Conservation (phyloP, 2,888 invertebrate genomes). For the Barypeithes pellucidus region DNA sequence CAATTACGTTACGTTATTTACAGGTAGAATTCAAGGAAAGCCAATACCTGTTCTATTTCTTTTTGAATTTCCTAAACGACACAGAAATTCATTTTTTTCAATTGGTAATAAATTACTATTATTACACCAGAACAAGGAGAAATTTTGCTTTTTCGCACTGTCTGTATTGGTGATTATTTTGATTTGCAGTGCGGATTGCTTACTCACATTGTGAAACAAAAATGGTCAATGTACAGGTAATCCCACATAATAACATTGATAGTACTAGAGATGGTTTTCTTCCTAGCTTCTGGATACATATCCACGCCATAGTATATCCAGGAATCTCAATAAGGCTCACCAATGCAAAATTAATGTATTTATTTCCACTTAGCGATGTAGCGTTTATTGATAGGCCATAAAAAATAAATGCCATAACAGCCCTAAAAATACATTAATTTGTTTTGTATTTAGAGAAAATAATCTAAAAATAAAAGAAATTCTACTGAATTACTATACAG, state of each 20-base stretch:
- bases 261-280: slow-evolving; percentile 71
- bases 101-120: too few species aligned
- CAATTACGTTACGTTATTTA: too few species aligned
- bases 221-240: slow-evolving; percentile 74
- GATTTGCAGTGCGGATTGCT: not conserved
- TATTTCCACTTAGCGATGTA: slow-evolving; percentile 78
- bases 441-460: slow-evolving; percentile 44
- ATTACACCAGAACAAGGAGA: too few species aligned
- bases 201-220: slow-evolving; percentile 71
- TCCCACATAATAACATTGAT: slow-evolving; percentile 70
- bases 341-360: slow-evolving; percentile 79
- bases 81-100: too few species aligned
- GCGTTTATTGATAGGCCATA: slow-evolving; percentile 81
- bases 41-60: too few species aligned
- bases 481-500: too few species aligned
- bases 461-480: too few species aligned
- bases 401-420: slow-evolving; percentile 79
- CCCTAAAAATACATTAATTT: slow-evolving; percentile 66
- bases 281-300: slow-evolving; percentile 73
- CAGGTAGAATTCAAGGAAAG: too few species aligned
- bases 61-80: too few species aligned
- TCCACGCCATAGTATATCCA: slow-evolving; percentile 74
- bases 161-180: too few species aligned
- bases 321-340: slow-evolving; percentile 77
- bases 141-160: too few species aligned